Evolutionary conservation across 1,140 invertebrate genomes (phyloP), one percentile per base, ranked within the genome.

Genomic region (Drosophila nikananu): DNA sequence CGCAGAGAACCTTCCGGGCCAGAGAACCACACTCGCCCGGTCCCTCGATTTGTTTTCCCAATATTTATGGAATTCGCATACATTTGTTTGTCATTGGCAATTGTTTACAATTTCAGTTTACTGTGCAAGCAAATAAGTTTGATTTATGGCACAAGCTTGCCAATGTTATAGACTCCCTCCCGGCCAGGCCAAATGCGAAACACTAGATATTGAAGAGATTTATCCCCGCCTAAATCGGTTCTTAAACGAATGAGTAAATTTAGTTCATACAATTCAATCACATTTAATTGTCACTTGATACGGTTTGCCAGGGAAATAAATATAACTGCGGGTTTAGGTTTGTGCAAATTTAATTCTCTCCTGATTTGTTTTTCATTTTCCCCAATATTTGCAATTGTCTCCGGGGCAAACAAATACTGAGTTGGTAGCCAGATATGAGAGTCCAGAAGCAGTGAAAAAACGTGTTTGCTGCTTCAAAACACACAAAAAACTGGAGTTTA

Each of bases 31-130:
- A 55, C 57, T 66, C 60, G 46, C 25, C 30, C n/a, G 13, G 55
- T 17, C 13, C 25, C 23, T 35, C 6, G 70, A 59, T 73, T 73
- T 73, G 52, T 42, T 72, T 37, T 25, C 5, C 67, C 55, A 73
- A 73, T 72, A 61, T 72, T 52, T 72, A 60, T 60, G 54, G 67
- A 72, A 61, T 61, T 51, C 13, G 67, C 67, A 51, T 60, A 52
- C 44, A 72, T 73, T 52, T 73, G 35, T 73, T 57, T 75, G 71
- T 55, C 48, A 75, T 46, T 42, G 19, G 5, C 15, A 19, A 55
- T 74, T 75, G 70, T 75, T 74, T 71, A 55, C 67, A 30, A 71
- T 74, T 64, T 48, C 70, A 54, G 55, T 74, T 54, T 72, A 52
- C 39, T 75, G 49, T 39, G 72, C 32, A 48, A 54, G 62, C 72